Evolutionary conservation across 2,888 invertebrate species (phyloP), one percentile per base, ranked within the genome.

Genomic region (Chymomyza amoena): DNA sequence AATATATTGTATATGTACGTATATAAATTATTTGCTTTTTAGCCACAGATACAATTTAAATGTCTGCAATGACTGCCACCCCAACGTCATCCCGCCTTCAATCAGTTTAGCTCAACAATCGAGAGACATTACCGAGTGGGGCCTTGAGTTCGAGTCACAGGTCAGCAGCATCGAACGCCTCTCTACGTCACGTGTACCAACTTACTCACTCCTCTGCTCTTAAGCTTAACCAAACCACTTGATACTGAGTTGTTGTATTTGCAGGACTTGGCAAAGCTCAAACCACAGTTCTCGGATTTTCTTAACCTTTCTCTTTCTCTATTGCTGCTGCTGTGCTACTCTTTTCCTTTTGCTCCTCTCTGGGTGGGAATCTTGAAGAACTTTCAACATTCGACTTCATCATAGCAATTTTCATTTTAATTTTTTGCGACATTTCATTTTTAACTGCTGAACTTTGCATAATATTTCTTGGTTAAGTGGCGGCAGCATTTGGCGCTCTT

Each of bases 371-470:
- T 64, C 69, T 66, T 50, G 54, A 16, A 20, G 10, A 61, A 68
- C 10, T 45, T 45, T 51, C 61, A 70, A 69, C 67, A 76, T 65
- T 70, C 61, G 69, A 68, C 73, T 68, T 75, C 69, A 76, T 78
- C 76, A 70, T 70, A 72, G 63, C 78, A 74, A 78, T 79, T 79
- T 78, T 77, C 71, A 80, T 84, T 78, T 77, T 70, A 75, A 76
- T 81, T 81, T 87, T 79, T 75, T 75, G 75, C 77, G 79, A 87
- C 80, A 85, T 87, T 85, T 88, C 82, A 88, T 87, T 88, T 85
- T 88, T 80, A 79, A 88, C 82, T 80, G 88, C 84, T 81, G 76
- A 88, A 88, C 78, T 87, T 88, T 75, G 77, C 79, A 76, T 74
- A 75, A 78, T 70, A 77, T 76, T 79, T 76, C 72, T 73, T 65